Evolutionary conservation across 2,113 vertebrate genomes (phyloP).

Genomic region (Grallaria varia): DNA sequence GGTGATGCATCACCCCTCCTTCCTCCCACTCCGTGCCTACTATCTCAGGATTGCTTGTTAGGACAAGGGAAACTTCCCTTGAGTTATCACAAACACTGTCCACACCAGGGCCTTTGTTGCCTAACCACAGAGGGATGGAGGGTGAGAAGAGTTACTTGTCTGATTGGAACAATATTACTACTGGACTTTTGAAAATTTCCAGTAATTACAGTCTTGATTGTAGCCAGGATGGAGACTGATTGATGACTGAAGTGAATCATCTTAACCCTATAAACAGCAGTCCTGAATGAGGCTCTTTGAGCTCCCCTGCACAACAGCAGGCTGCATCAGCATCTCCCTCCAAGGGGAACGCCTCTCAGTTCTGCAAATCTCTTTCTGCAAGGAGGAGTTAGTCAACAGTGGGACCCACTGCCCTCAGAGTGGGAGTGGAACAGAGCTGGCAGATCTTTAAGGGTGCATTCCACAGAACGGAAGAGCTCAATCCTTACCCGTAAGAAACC

Average conservation of each 20-base stretch:
- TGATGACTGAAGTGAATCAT: neutral
- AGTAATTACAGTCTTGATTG: neutral
- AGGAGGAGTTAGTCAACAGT: neutral
- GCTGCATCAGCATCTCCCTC: neutral
- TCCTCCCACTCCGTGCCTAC: neutral
- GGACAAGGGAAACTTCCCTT: neutral
- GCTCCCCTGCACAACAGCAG: neutral
- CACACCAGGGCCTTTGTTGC: neutral
- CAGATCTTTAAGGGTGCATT: neutral
- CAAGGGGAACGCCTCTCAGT: neutral
- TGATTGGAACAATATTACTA: neutral
- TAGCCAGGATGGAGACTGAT: rapidly evolving
- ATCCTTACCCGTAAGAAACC: neutral
- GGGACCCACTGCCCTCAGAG: neutral
- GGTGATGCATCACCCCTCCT: too few relatives aligned
- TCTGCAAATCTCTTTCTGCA: neutral
- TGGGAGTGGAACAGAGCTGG: neutral
- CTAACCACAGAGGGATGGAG: neutral
- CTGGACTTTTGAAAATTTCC: neutral
- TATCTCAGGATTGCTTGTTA: neutral
- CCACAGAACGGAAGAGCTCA: neutral
- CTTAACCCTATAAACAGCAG: neutral
- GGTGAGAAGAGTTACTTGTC: neutral
- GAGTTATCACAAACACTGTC: neutral
- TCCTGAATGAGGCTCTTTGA: neutral